Percentiles rank a stretch among this genome's conserved stretches.
These are phyloP conservation scores for Actenoides hombroni DNA, from an alignment of 2,113 vertebrate species.

Conservation along the genomic window DNA sequence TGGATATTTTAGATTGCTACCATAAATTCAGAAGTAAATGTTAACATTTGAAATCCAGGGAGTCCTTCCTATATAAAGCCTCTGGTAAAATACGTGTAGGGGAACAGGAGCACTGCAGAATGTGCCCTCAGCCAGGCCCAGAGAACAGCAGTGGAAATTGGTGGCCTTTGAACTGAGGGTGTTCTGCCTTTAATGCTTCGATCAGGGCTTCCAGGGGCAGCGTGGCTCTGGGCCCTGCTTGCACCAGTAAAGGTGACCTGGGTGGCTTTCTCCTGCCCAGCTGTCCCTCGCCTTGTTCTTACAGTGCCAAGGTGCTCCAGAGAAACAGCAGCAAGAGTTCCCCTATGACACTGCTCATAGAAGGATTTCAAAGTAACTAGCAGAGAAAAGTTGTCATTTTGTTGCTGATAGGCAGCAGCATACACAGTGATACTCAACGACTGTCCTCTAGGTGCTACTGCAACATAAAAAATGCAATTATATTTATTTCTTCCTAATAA, in stretches of 20 bases:
- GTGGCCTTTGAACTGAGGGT: background rate
- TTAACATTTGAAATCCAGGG: background rate
- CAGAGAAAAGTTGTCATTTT: background rate
- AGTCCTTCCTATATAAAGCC: background rate
- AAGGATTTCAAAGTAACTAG: background rate
- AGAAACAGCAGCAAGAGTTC: background rate
- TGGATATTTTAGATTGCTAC: conserved; percentile 54
- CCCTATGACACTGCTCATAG: background rate
- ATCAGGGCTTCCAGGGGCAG: background rate
- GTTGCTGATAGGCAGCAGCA: background rate
- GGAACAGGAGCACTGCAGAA: background rate
- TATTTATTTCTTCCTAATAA: background rate
- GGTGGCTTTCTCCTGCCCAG: background rate
- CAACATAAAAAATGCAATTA: background rate
- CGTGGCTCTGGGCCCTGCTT: background rate
- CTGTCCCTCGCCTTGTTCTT: background rate
- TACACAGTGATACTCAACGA: background rate
- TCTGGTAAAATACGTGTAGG: background rate
- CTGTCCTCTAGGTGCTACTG: conserved; percentile 38
- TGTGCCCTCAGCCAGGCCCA: background rate
- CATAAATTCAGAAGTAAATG: conserved; percentile 47
- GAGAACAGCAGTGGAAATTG: rapidly evolving
- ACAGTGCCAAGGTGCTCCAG: background rate
- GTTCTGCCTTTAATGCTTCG: background rate
- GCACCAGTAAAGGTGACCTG: background rate